Evolutionary conservation across 2,797 vertebrate species (phyloP).

Genomic region (Anguilla obscura): DNA sequence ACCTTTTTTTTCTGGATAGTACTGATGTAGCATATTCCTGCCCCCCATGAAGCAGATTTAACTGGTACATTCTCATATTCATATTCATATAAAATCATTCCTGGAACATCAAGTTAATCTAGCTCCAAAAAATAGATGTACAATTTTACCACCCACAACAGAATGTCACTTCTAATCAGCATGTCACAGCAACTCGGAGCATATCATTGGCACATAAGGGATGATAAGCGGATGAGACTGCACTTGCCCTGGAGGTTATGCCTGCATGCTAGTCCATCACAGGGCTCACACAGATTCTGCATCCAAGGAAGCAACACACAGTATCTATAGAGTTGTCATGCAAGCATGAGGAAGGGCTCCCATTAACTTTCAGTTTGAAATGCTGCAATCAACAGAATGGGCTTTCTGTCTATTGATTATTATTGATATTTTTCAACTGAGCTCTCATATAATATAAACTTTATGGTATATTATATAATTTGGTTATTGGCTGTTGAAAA

Average conservation of each 20-base stretch:
- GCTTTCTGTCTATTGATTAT: neutral
- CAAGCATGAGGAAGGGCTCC: neutral
- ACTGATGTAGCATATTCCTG: neutral
- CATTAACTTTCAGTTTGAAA: neutral
- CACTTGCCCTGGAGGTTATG: neutral
- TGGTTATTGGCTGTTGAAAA: neutral
- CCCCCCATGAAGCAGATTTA: neutral
- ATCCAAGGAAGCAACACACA: neutral
- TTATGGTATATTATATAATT: neutral
- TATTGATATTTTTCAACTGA: neutral
- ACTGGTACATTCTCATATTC: neutral
- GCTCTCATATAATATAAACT: neutral
- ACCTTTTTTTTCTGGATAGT: neutral
- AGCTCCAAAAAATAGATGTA: neutral
- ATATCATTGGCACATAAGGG: neutral
- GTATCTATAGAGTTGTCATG: neutral
- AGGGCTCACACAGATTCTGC: neutral
- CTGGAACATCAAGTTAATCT: neutral
- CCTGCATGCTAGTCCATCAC: neutral
- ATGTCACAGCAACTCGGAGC: neutral
- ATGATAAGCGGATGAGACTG: neutral
- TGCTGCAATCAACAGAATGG: neutral
- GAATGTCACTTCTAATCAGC: slow-evolving; percentile 8
- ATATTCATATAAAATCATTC: neutral
- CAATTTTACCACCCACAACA: slow-evolving; percentile 5